Evolutionary conservation across 2,113 vertebrate genomes (phyloP).

Genomic region (Cheirogaleus medius): DNA sequence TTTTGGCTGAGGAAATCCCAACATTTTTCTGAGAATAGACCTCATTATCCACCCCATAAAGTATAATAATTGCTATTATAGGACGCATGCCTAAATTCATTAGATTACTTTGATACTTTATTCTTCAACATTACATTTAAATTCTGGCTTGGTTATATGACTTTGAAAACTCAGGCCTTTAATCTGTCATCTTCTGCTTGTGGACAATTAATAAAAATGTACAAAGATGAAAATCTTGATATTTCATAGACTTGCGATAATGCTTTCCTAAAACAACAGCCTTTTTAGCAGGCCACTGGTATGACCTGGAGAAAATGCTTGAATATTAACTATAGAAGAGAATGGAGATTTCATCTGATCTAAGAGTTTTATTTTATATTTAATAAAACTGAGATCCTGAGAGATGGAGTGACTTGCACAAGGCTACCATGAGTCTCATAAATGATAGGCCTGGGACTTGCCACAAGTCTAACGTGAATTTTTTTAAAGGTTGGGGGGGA

Average conservation of each 20-base stretch:
- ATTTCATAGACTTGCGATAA: background rate
- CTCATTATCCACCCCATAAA: background rate
- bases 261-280: background rate
- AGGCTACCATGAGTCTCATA: background rate
- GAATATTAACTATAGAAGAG: background rate
- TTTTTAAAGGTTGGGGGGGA: background rate
- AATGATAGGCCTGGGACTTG: background rate
- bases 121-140: slow-evolving; percentile 39
- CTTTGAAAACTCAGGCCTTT: background rate
- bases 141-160: background rate
- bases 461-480: background rate
- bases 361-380: background rate
- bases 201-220: slow-evolving; percentile 16
- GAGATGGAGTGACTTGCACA: background rate
- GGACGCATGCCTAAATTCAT: background rate
- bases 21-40: background rate
- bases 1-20: background rate
- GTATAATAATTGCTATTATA: background rate
- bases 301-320: background rate
- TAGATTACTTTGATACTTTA: background rate
- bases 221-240: slow-evolving; percentile 8
- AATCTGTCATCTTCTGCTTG: background rate
- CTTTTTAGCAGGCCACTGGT: background rate
- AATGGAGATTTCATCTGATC: background rate
- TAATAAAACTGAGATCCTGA: slow-evolving; percentile 19